phyloP scores from a whole-genome alignment of 2,113 vertebrate species.

The Opisthocomus hoazin region DNA sequence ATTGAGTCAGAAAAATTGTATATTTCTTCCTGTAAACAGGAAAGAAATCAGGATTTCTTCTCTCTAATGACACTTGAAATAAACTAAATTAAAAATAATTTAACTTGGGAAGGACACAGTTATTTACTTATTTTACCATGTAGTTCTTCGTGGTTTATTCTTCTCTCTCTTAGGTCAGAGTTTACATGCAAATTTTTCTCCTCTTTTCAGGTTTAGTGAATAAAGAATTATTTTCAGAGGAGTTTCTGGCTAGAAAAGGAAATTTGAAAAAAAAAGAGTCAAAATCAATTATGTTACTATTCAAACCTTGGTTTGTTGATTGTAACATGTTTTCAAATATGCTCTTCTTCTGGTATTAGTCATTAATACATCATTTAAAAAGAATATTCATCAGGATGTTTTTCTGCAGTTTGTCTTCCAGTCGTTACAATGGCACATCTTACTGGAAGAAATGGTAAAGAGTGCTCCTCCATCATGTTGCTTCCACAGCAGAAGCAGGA shows the following conservation, averaged over 20 bases:
- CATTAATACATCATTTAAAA: neutral
- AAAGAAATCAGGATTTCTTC: neutral
- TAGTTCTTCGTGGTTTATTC: neutral
- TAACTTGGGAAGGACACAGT: neutral
- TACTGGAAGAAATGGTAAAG: neutral
- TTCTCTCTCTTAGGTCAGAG: neutral
- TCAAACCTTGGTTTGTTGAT: neutral
- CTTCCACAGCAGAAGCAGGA: neutral
- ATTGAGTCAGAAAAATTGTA: neutral
- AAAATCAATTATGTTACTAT: neutral
- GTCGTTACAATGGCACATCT: neutral
- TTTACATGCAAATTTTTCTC: neutral
- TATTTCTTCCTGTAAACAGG: neutral
- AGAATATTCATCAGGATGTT: neutral
- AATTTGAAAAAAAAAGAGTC: neutral
- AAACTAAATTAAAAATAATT: neutral
- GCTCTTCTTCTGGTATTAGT: neutral
- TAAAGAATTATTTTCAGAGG: neutral
- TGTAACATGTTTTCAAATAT: neutral
- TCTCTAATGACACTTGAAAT: neutral
- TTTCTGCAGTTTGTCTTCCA: neutral
- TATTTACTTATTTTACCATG: neutral
- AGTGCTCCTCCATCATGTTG: neutral
- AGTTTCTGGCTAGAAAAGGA: neutral
- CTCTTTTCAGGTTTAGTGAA: neutral